Conservation (phyloP, 2,113 vertebrate genomes). For the Larimichthys polyactis region DNA sequence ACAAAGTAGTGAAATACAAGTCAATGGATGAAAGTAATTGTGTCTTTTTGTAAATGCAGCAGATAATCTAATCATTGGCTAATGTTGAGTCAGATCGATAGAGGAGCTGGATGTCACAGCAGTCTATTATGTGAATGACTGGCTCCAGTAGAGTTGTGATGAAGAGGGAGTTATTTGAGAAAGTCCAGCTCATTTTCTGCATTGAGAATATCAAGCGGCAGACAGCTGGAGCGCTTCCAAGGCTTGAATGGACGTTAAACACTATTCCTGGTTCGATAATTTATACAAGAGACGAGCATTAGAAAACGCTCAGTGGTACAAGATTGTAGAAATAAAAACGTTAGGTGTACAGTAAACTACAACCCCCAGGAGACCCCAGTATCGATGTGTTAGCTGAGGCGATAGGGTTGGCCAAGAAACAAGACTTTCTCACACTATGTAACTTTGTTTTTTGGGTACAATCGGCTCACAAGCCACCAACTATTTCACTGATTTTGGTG, state of each 20-base stretch:
- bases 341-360: not conserved
- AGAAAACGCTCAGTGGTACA: not conserved
- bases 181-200: not conserved
- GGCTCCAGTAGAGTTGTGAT: not conserved
- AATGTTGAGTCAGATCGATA: not conserved
- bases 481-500: too few relatives aligned
- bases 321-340: not conserved
- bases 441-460: too few relatives aligned
- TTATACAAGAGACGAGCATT: not conserved
- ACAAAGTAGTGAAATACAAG: too few relatives aligned
- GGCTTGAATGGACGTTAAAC: not conserved
- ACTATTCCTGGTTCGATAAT: not conserved
- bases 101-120: not conserved
- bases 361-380: not conserved
- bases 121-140: not conserved
- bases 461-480: too few relatives aligned
- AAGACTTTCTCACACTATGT: too few relatives aligned
- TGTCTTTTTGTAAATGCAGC: not conserved
- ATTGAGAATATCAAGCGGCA: not conserved
- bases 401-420: not conserved
- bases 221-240: not conserved
- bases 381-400: not conserved
- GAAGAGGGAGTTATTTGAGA: conserved; percentile 1
- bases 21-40: not conserved
- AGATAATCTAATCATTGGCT: not conserved